phyloP scores from a whole-genome alignment of 2,113 vertebrate species.

The Cyrtonyx montezumae region DNA sequence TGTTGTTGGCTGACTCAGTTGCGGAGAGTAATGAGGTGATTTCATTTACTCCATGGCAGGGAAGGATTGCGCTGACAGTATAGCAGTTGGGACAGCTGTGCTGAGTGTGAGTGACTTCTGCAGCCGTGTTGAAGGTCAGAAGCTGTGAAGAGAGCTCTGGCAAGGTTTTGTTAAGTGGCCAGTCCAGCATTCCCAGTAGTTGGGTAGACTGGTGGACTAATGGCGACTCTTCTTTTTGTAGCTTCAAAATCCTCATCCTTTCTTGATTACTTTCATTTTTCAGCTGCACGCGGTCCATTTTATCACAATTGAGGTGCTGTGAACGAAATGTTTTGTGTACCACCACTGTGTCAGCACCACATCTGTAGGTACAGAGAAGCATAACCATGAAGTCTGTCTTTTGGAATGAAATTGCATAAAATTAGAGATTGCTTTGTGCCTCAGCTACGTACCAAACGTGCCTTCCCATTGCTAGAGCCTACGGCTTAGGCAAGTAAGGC shows the following conservation, averaged over 20 bases:
- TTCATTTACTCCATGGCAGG: neutral
- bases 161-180: constrained; percentile 1
- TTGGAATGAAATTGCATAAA: neutral
- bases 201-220: neutral
- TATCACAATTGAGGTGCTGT: neutral
- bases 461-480: neutral
- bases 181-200: neutral
- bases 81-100: constrained; percentile 35
- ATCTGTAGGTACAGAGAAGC: neutral
- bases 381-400: neutral
- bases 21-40: constrained; percentile 28
- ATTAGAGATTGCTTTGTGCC: neutral
- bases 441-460: rapidly evolving
- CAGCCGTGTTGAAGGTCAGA: constrained; percentile 25
- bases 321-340: neutral
- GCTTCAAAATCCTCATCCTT: neutral
- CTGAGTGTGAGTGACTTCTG: constrained; percentile 45
- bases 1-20: constrained; percentile 39
- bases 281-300: neutral
- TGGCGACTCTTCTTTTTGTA: neutral
- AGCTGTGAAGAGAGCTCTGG: constrained; percentile 41
- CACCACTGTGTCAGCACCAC: neutral
- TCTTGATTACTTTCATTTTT: neutral
- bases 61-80: neutral
- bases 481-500: neutral